Evolutionary conservation across 1,140 invertebrate genomes (phyloP), one percentile per base, ranked within the genome.

Genomic region (Drosophila rhopaloa): DNA sequence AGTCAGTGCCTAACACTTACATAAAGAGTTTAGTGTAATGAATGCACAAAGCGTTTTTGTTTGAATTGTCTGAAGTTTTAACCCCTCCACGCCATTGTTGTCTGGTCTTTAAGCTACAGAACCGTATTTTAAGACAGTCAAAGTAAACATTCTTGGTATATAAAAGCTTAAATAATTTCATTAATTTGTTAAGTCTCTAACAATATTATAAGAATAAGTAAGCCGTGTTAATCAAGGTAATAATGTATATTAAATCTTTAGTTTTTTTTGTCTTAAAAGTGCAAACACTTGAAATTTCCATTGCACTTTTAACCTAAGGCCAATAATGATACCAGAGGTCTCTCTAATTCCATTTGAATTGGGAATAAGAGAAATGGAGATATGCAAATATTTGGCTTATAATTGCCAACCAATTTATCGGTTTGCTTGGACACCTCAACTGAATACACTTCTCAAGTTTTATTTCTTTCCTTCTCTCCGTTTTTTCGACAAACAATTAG

Each of bases 301-400:
- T 50, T 29, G 38, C 55, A 55, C 37, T 24, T 32, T 43, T 14
- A 16, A 44, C 55, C 27, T 32, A 41, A 47, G 35, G 19, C 51
- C 13, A 70, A 57, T 70, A 48, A 71, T 68, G 14, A 65, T 68
- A 35, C 37, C 37, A 35, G 14, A 29, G 68, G 65, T 16, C 43
- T 71, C 27, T 70, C 37, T 71, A 70, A 71, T 71, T 57, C 65
- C 43, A 71, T 71, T 71, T 70, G 37, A 71, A 70, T 71, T 71
- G 50, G 51, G 16, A 57, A 48, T 71, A 70, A 70, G 43, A 56
- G 50, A 65, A 57, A 32, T 66, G 1, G 19, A 50, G 41, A 71
- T 70, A 71, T 71, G 65, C 73, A 76, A 76, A 75, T 75, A 75
- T 75, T 76, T 67, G 48, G 62, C 44, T 76, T 76, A 76, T 76